Conservation (phyloP, 1,140 invertebrate genomes). For the Ericerus pela region DNA sequence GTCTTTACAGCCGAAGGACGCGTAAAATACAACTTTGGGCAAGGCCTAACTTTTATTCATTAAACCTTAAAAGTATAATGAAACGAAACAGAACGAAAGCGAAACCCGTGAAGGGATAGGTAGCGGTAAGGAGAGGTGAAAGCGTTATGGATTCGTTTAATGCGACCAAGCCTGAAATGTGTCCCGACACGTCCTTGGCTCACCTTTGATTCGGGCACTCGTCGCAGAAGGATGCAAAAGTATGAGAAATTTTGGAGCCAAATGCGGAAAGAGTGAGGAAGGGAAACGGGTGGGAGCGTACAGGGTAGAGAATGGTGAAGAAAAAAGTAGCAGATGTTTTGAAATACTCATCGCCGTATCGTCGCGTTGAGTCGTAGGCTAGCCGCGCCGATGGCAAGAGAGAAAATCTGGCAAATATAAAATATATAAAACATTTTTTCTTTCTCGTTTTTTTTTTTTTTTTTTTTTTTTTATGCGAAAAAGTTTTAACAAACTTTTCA, state of each 20-base stretch:
- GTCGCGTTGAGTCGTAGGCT: neutral
- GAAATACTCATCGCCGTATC: neutral
- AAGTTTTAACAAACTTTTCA: too few species aligned
- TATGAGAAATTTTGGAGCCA: too few species aligned
- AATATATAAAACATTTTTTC: neutral
- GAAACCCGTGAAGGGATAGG: too few species aligned
- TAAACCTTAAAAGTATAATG: constrained; percentile 1
- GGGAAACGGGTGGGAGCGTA: too few species aligned
- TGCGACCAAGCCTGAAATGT: neutral
- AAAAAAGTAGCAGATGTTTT: constrained; percentile 1
- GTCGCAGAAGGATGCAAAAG: too few species aligned
- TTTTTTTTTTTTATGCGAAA: neutral
- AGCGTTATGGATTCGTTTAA: constrained; percentile 10
- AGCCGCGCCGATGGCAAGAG: neutral
- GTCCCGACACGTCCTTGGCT: neutral
- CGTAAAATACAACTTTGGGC: constrained; percentile 1
- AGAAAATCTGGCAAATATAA: neutral
- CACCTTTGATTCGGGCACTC: neutral
- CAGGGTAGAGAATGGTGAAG: too few species aligned
- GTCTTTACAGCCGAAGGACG: constrained; percentile 9
- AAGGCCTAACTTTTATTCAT: constrained; percentile 4
- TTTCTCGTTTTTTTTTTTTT: neutral
- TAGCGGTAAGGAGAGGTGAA: neutral
- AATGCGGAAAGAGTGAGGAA: too few species aligned
- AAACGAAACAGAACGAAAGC: too few species aligned